phyloP scores from a whole-genome alignment of 2,888 invertebrate species.

The Ceratothoa steindachneri region DNA sequence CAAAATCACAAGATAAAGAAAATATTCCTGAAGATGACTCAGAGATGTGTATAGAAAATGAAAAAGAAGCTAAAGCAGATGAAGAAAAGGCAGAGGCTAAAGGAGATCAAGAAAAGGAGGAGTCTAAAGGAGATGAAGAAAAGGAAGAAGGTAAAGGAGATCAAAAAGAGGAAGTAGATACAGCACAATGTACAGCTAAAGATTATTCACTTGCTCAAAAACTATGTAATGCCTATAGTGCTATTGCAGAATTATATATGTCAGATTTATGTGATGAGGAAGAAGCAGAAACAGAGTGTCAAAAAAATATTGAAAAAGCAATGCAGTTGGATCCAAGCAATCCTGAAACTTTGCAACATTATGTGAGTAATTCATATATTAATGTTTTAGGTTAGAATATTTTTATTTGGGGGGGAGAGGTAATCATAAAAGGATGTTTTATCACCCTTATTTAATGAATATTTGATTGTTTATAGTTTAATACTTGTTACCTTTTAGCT shows the following conservation, averaged over 20 bases:
- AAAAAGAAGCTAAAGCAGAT: neutral
- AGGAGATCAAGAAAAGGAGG: no score
- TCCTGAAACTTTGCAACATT: slow-evolving; percentile 52
- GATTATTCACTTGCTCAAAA: slow-evolving; percentile 48
- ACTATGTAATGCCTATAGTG: slow-evolving; percentile 54
- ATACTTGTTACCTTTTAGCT: no score
- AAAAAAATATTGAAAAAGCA: slow-evolving; percentile 52
- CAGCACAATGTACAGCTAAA: no score
- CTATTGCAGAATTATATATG: slow-evolving; percentile 55
- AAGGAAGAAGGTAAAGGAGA: neutral
- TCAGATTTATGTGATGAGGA: slow-evolving; percentile 55
- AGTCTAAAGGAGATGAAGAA: slow-evolving; percentile 9
- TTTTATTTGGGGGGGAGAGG: no score
- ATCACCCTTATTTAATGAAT: no score
- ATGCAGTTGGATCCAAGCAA: slow-evolving; percentile 52
- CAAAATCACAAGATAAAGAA: neutral
- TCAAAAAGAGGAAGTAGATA: neutral
- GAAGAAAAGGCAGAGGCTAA: neutral
- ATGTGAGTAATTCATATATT: no score
- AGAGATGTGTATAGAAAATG: neutral
- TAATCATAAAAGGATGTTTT: no score
- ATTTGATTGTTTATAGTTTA: no score
- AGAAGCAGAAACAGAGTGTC: slow-evolving; percentile 54
- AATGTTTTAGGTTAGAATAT: no score
- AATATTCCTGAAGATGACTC: neutral